phyloP scores from a whole-genome alignment of 2,888 invertebrate genomes.

The Drosophila demipolita region DNA sequence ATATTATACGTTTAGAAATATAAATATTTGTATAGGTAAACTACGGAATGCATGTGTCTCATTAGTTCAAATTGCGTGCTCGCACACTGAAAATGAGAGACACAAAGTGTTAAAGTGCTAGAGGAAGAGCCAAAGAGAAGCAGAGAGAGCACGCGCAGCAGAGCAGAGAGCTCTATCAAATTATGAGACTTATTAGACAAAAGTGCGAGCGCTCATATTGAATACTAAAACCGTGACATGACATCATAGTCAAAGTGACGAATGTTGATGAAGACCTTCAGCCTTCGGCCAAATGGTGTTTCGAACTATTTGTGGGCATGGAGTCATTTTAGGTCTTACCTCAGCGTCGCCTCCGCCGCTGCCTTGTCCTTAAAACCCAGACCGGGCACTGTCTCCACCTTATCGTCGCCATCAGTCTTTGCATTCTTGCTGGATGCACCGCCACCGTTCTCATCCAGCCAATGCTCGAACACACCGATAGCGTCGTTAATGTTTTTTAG shows the following conservation, averaged over 20 bases:
- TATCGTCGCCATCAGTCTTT: constrained; percentile 86
- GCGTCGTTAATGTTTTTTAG: constrained; percentile 89
- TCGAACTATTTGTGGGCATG: neutral
- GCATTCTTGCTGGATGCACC: constrained; percentile 82
- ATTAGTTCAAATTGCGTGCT: constrained; percentile 8
- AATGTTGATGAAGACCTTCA: constrained; percentile 44
- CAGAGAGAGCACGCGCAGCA: constrained; percentile 13
- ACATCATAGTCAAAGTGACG: constrained; percentile 69
- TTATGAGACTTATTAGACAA: constrained; percentile 52
- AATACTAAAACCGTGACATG: constrained; percentile 70
- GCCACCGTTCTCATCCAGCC: constrained; percentile 87
- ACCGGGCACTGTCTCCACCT: constrained; percentile 89
- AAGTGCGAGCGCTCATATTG: constrained; percentile 30
- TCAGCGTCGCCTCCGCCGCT: constrained; percentile 89
- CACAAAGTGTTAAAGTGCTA: neutral
- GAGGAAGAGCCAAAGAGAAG: neutral
- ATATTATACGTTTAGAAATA: constrained; percentile 15
- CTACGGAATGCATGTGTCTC: constrained; percentile 32
- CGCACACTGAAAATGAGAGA: neutral
- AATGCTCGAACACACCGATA: constrained; percentile 89
- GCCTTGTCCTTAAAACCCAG: constrained; percentile 92
- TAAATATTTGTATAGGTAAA: constrained; percentile 27
- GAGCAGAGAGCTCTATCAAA: constrained; percentile 43
- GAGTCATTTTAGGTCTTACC: constrained; percentile 76
- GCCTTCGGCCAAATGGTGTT: constrained; percentile 5